Evolutionary conservation across 2,888 invertebrate genomes (phyloP).

Genomic region (Hypsopygia costalis): DNA sequence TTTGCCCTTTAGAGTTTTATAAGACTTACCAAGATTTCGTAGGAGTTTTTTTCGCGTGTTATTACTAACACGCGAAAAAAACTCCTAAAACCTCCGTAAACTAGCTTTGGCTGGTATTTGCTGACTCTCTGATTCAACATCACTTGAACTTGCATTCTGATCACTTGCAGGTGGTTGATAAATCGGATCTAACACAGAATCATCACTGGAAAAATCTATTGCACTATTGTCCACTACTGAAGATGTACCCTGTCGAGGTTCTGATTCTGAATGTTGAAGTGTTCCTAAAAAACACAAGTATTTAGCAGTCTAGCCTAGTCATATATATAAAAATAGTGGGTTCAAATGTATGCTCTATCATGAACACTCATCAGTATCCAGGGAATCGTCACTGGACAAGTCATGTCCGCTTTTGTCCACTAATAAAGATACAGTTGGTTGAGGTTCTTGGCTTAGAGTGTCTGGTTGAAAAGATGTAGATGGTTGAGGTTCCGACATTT

Average conservation of each 20-base stretch:
- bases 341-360: slow-evolving; percentile 2
- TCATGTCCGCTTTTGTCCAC: slow-evolving; percentile 4
- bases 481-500: slow-evolving; percentile 1
- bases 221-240: slow-evolving; percentile 7
- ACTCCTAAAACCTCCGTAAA: too few species aligned
- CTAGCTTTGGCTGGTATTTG: slow-evolving; percentile 3
- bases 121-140: slow-evolving; percentile 2
- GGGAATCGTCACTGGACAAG: slow-evolving; percentile 3
- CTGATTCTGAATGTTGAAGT: slow-evolving; percentile 3
- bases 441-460: slow-evolving; percentile 3
- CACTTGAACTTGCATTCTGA: slow-evolving; percentile 7
- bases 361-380: slow-evolving; percentile 3
- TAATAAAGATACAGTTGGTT: slow-evolving; percentile 5
- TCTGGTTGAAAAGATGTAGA: slow-evolving; percentile 4
- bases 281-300: slow-evolving; percentile 1
- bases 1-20: slow-evolving; percentile 6
- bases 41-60: slow-evolving; percentile 2
- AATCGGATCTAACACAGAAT: slow-evolving; percentile 8
- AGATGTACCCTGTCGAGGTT: slow-evolving; percentile 1
- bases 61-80: too few species aligned
- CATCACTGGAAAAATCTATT: slow-evolving; percentile 9
- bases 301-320: slow-evolving; percentile 5
- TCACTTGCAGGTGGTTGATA: slow-evolving; percentile 6
- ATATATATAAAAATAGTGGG: slow-evolving; percentile 1
- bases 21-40: slow-evolving; percentile 5